Conservation (phyloP, 1,140 invertebrate genomes). For the Sminthurides bifidus region DNA sequence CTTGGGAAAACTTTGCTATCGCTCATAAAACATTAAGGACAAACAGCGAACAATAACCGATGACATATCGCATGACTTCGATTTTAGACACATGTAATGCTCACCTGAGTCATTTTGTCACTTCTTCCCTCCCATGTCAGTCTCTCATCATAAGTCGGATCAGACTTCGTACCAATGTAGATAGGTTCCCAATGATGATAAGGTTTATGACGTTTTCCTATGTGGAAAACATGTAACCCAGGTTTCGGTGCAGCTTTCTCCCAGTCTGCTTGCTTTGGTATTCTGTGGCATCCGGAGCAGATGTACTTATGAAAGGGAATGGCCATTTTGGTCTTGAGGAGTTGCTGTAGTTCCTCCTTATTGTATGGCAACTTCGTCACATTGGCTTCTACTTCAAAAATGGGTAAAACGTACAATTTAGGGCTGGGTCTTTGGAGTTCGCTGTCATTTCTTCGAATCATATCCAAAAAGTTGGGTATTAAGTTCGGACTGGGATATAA, state of each 20-base stretch:
- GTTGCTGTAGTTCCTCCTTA: slow-evolving; percentile 55
- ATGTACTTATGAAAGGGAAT: slow-evolving; percentile 85
- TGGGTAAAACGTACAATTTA: slow-evolving; percentile 65
- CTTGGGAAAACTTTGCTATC: too few relatives aligned
- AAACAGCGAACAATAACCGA: too few relatives aligned
- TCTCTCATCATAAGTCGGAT: slow-evolving; percentile 71
- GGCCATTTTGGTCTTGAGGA: slow-evolving; percentile 61
- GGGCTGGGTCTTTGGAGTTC: slow-evolving; percentile 50
- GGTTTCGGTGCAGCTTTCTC: slow-evolving; percentile 47
- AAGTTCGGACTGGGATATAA: slow-evolving; percentile 64
- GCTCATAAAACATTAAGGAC: too few relatives aligned
- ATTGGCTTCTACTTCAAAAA: slow-evolving; percentile 69
- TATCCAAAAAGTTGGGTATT: slow-evolving; percentile 55
- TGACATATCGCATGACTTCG: too few relatives aligned
- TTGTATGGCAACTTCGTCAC: slow-evolving; percentile 51
- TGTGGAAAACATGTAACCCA: slow-evolving; percentile 64
- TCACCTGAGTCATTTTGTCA: slow-evolving; percentile 88
- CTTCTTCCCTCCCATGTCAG: slow-evolving; percentile 80
- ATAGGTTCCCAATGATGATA: slow-evolving; percentile 83
- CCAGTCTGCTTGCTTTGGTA: slow-evolving; percentile 66
- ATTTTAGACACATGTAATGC: too few relatives aligned
- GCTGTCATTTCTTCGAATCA: slow-evolving; percentile 58
- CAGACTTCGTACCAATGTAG: slow-evolving; percentile 70
- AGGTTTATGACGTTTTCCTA: slow-evolving; percentile 64
- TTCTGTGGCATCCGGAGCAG: slow-evolving; percentile 74